A percentile compares a stretch with the other conserved stretches of the same genome.
These are phyloP conservation scores for Sylvietta virens DNA, from an alignment of 2,113 vertebrate species.

Conservation along the genomic window DNA sequence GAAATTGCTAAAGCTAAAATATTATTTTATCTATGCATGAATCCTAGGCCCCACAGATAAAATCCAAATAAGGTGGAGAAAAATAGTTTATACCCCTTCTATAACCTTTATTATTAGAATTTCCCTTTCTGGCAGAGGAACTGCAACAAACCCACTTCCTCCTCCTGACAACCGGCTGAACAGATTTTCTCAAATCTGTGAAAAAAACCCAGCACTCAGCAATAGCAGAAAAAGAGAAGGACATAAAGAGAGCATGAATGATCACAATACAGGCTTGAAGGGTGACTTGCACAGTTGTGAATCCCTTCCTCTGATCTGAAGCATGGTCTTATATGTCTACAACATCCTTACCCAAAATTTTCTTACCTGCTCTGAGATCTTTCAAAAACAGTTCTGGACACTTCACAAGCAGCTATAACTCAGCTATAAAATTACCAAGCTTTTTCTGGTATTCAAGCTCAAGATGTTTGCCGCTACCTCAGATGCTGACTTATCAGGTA, in stretches of 20 bases:
- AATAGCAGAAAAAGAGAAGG: background rate
- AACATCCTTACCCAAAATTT: background rate
- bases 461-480: background rate
- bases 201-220: background rate
- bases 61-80: background rate
- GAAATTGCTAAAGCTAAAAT: background rate
- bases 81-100: background rate
- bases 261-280: fast-evolving
- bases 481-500: background rate
- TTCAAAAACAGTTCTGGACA: background rate
- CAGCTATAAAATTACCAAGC: background rate
- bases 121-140: background rate
- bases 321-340: background rate
- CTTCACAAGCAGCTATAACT: background rate
- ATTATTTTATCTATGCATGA: background rate
- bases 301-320: background rate
- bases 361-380: background rate
- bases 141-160: background rate
- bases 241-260: background rate
- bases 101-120: background rate
- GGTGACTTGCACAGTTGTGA: background rate
- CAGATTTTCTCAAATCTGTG: background rate
- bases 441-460: background rate
- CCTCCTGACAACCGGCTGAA: background rate
- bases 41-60: background rate